These are phyloP conservation scores for Watsonalla cultraria DNA, from an alignment of 2,888 invertebrate species.

Conservation along the genomic window DNA sequence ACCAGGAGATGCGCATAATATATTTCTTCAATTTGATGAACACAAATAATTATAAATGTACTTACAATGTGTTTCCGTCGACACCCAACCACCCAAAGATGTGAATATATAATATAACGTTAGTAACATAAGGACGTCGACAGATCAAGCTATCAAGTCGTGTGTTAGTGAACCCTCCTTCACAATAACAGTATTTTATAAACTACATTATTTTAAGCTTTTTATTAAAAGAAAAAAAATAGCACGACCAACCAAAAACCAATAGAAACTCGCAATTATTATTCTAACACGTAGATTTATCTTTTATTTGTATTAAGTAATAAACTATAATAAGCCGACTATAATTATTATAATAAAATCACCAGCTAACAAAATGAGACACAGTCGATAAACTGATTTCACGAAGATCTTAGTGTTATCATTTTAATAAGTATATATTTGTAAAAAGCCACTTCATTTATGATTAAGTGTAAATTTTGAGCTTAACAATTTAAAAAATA, in stretches of 20 bases:
- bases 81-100: constrained; percentile 33
- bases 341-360: constrained; percentile 57
- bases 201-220: constrained; percentile 16
- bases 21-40: background rate
- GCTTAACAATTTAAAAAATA: background rate
- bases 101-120: constrained; percentile 21
- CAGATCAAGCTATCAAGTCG: constrained; percentile 23
- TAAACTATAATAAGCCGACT: constrained; percentile 68
- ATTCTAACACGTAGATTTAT: constrained; percentile 64
- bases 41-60: constrained; percentile 1
- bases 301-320: constrained; percentile 67
- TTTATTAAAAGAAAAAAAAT: constrained; percentile 39
- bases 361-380: constrained; percentile 50
- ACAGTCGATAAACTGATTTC: constrained; percentile 31
- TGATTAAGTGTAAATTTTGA: background rate
- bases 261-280: constrained; percentile 66
- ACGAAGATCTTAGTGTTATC: constrained; percentile 24
- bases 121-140: constrained; percentile 36
- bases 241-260: constrained; percentile 71
- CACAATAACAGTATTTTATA: constrained; percentile 38
- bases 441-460: background rate
- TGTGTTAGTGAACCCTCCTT: constrained; percentile 50
- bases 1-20: background rate
- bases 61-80: constrained; percentile 3
- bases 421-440: background rate